Percentiles rank a stretch among this genome's conserved stretches.
phyloP scores from a whole-genome alignment of 2,797 vertebrate species.

The Aselliscus stoliczkanus region DNA sequence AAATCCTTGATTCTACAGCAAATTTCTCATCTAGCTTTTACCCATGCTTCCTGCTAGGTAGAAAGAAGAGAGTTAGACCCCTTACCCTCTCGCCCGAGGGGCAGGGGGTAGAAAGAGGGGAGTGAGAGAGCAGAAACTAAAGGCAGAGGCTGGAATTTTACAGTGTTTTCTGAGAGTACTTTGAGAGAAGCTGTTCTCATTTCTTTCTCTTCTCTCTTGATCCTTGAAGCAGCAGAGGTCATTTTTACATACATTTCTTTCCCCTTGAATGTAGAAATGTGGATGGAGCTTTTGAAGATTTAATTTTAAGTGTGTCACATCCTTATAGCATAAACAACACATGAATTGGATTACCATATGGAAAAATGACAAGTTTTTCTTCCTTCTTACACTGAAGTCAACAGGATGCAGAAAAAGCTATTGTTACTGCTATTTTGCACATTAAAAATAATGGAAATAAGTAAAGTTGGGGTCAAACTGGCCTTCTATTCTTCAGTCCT shows the following conservation, averaged over 20 bases:
- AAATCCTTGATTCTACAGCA: background rate
- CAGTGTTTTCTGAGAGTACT: background rate
- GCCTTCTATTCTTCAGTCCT: background rate
- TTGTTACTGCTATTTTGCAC: background rate
- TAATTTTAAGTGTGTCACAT: conserved; percentile 43
- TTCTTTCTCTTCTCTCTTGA: background rate
- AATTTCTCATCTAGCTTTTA: background rate
- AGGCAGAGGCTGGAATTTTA: background rate
- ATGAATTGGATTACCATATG: background rate
- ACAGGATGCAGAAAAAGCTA: background rate
- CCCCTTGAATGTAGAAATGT: conserved; percentile 9
- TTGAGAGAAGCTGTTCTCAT: background rate
- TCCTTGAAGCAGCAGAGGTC: background rate
- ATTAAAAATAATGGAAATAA: conserved; percentile 43
- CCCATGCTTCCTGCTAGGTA: background rate
- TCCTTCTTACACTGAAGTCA: background rate
- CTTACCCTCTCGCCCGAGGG: accelerated
- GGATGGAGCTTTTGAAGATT: conserved; percentile 26
- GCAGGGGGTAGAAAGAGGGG: background rate
- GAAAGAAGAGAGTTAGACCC: background rate
- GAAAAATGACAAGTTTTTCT: conserved; percentile 28
- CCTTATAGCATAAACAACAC: conserved; percentile 30
- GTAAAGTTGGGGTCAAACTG: background rate
- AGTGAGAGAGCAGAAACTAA: background rate
- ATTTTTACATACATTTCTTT: background rate